Conservation (phyloP, 2,888 invertebrate genomes). For the Chrysomela aeneicollis region DNA sequence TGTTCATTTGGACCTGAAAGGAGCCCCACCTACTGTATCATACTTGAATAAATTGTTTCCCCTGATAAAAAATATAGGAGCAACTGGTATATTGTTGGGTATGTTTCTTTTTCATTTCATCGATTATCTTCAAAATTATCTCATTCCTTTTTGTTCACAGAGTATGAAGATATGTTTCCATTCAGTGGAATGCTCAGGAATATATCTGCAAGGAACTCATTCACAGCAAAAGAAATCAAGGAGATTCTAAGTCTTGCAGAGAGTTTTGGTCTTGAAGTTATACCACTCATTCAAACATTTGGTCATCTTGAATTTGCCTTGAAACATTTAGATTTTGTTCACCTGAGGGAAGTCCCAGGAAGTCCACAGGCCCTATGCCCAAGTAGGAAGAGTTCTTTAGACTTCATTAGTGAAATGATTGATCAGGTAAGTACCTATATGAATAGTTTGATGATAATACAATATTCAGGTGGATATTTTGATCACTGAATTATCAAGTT, state of each 20-base stretch:
- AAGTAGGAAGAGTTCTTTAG: slow-evolving; percentile 68
- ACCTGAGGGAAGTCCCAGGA: slow-evolving; percentile 71
- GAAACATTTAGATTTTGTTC: slow-evolving; percentile 69
- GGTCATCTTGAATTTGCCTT: slow-evolving; percentile 86
- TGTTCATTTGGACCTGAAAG: slow-evolving; percentile 81
- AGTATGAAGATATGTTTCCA: slow-evolving; percentile 87
- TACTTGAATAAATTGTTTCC: slow-evolving; percentile 69
- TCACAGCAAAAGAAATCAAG: slow-evolving; percentile 64
- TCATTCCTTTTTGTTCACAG: slow-evolving; percentile 56
- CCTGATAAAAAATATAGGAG: slow-evolving; percentile 69
- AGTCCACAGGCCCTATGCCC: slow-evolving; percentile 79
- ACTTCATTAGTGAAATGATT: slow-evolving; percentile 72
- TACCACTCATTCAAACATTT: slow-evolving; percentile 83
- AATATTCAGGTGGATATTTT: too few species aligned
- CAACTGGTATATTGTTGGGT: slow-evolving; percentile 71
- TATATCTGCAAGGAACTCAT: slow-evolving; percentile 69
- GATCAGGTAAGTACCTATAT: slow-evolving; percentile 68
- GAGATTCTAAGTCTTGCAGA: slow-evolving; percentile 68
- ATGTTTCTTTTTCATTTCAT: slow-evolving; percentile 14
- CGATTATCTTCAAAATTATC: not conserved
- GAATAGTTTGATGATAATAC: slow-evolving; percentile 4
- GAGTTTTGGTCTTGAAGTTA: slow-evolving; percentile 69
- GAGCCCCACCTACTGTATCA: slow-evolving; percentile 73
- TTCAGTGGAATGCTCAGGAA: slow-evolving; percentile 68
- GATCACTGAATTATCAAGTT: too few species aligned